Conservation (phyloP, 2,888 invertebrate genomes). For the Rotaria sp. region DNA sequence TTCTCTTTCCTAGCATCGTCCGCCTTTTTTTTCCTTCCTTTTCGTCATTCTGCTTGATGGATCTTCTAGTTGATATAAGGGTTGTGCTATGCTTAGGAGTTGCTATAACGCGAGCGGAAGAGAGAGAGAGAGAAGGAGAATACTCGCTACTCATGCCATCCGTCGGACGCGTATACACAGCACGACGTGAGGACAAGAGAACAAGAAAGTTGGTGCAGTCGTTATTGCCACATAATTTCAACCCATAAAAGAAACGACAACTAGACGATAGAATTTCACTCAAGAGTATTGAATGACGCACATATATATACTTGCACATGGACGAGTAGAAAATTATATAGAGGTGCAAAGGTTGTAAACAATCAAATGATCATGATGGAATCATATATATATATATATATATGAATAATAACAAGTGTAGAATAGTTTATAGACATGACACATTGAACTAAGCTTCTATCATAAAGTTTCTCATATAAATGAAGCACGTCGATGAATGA, state of each 20-base stretch:
- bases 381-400: not conserved
- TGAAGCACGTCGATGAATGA: not conserved
- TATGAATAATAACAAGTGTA: not conserved
- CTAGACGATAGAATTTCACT: not conserved
- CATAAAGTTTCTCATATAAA: not conserved
- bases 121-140: not conserved
- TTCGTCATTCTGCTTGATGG: not conserved
- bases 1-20: not conserved
- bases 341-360: conserved; percentile 9
- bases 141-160: not conserved
- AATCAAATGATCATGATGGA: not conserved
- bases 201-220: not conserved
- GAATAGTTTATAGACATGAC: not conserved
- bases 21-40: not conserved
- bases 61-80: not conserved
- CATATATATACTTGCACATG: not conserved
- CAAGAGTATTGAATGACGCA: not conserved
- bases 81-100: not conserved
- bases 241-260: conserved; percentile 10
- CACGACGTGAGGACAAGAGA: not conserved
- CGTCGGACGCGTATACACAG: not conserved
- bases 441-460: not conserved
- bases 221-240: not conserved
- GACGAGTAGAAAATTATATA: not conserved
- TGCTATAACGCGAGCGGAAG: not conserved